Evolutionary conservation across 2,888 invertebrate species (phyloP).

Genomic region (Adineta ricciae): DNA sequence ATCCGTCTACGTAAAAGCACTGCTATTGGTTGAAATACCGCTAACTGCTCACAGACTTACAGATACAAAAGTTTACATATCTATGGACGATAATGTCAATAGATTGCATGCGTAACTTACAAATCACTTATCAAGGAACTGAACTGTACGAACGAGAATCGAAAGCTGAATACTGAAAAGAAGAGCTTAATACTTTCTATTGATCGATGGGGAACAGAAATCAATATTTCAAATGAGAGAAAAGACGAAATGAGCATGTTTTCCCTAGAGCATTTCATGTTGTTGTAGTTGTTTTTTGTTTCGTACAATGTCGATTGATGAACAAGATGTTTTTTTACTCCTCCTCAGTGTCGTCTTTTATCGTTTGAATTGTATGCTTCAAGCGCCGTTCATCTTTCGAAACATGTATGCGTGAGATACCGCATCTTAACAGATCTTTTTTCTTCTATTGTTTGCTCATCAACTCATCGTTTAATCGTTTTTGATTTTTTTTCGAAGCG

Average conservation of each 20-base stretch:
- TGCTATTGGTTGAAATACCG: too few species aligned
- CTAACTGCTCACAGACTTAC: too few species aligned
- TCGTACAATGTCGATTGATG: background rate
- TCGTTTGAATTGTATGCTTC: background rate
- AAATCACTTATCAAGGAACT: too few species aligned
- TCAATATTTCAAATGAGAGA: too few species aligned
- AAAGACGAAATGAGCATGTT: background rate
- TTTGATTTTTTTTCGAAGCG: conserved; percentile 10
- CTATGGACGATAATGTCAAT: too few species aligned
- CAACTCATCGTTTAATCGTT: conserved; percentile 10
- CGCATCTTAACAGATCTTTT: background rate
- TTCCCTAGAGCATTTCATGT: background rate
- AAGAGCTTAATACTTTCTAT: too few species aligned
- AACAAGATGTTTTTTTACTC: background rate
- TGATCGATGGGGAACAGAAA: too few species aligned
- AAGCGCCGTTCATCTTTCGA: background rate
- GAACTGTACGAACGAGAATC: too few species aligned
- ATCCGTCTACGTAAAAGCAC: too few species aligned
- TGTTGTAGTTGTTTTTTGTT: background rate
- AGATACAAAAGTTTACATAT: too few species aligned
- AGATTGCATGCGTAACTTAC: too few species aligned
- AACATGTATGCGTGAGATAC: background rate
- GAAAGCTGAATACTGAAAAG: too few species aligned
- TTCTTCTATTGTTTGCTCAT: conserved; percentile 11
- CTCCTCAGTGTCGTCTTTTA: background rate